Conservation (phyloP, 2,113 vertebrate species). For the Caretta caretta region DNA sequence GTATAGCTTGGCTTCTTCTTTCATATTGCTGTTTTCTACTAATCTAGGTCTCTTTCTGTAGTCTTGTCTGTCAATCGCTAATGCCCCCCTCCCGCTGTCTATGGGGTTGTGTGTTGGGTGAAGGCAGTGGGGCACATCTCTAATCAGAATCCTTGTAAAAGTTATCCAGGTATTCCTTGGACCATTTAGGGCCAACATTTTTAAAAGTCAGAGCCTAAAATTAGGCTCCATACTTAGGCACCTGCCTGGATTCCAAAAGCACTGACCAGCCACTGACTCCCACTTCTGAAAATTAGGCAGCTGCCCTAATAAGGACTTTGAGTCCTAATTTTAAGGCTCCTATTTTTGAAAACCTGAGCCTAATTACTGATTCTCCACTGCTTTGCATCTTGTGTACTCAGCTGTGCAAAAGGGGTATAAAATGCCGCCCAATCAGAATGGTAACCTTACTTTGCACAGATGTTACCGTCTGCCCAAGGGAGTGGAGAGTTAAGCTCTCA, state of each 20-base stretch:
- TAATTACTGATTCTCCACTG: background rate
- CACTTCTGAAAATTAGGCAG: background rate
- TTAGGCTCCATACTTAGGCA: background rate
- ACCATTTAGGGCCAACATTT: accelerated
- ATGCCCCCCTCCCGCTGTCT: background rate
- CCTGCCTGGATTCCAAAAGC: background rate
- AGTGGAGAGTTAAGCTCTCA: background rate
- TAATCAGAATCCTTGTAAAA: background rate
- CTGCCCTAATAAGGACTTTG: background rate
- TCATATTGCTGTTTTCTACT: accelerated
- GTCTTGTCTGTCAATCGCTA: background rate
- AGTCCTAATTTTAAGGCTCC: background rate
- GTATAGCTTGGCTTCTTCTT: background rate
- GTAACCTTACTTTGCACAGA: background rate
- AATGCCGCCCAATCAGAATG: background rate
- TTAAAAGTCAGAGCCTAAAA: background rate
- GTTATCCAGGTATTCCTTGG: accelerated
- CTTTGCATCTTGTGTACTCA: background rate
- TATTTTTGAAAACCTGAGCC: background rate
- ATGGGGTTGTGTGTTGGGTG: accelerated
- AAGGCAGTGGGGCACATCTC: background rate
- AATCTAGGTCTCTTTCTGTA: background rate
- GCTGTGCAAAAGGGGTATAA: background rate
- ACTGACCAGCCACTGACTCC: background rate
- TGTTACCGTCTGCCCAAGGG: background rate